phyloP scores from a whole-genome alignment of 2,797 vertebrate genomes.

The Myoxocephalus aenaeus region DNA sequence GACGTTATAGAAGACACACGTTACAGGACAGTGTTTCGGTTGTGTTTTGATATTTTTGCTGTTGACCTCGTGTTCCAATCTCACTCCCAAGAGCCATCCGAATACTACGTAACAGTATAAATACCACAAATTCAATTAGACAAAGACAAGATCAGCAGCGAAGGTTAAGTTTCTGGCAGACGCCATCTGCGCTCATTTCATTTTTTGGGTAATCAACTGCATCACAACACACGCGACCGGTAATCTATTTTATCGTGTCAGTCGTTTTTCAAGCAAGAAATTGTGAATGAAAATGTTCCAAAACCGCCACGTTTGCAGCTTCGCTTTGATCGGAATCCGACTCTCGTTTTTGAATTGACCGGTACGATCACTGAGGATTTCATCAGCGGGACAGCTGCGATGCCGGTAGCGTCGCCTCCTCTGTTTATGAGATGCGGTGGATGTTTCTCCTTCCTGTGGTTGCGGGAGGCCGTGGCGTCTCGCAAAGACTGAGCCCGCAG shows the following conservation, averaged over 20 bases:
- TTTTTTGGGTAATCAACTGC: too few species aligned
- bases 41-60: neutral
- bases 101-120: neutral
- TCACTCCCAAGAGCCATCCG: neutral
- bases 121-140: neutral
- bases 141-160: neutral
- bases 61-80: neutral
- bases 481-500: slow-evolving; percentile 10
- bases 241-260: neutral
- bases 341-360: neutral
- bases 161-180: neutral
- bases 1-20: neutral
- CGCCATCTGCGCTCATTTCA: too few species aligned
- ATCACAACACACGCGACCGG: neutral
- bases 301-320: neutral
- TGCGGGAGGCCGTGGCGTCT: neutral
- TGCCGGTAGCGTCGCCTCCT: neutral
- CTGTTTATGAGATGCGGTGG: neutral
- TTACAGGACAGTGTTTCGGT: neutral
- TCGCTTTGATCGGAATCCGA: neutral
- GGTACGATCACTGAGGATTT: neutral
- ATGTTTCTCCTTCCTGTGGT: slow-evolving; percentile 37
- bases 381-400: slow-evolving; percentile 27
- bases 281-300: neutral
- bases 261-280: neutral